Evolutionary conservation across 2,888 invertebrate genomes (phyloP), one percentile per base, ranked within the genome.

Genomic region (Zhengitettix transpicula): DNA sequence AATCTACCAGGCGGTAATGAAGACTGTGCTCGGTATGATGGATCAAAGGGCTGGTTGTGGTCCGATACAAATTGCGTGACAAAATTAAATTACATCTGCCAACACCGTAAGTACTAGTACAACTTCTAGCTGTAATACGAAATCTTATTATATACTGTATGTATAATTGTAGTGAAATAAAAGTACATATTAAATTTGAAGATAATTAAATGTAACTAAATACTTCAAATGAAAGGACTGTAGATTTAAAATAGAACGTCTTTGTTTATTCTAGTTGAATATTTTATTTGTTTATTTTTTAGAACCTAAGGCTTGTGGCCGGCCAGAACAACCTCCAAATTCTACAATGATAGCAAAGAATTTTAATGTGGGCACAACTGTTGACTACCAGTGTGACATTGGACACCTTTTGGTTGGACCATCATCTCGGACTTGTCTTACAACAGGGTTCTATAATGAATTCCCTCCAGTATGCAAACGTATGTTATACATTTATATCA

Each of bases 21-120:
- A 62, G 87, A 88, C 67, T 94, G 94, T 71, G 89, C 92, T 1
- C 77, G 91, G 57, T 94, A 89, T 73, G 93, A 94, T 71, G 93
- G 94, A 62, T 87, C 89, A 68, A 91, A 90, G 71, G 93, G 93
- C 40, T 94, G 94, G 93, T 80, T 94, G 0, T 94, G 94, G 94
- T 89, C 90, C 1, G 92, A 92, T 71, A 92, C 92, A 28, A 88
- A 91, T 70, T 94, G 94, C 73, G 82, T 83, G 63, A 81, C 86
- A 58, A 81, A 83, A 66, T 77, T 92, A 65, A 92, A 93, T 75
- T 94, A 86, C 74, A 93, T 94, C 65, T 94, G 94, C 71, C 94
- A 94, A 74, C 92, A 94, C 75, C 89, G 89, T 89, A 78, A 85
- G 88, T 85, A 60, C 42, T 55, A 9, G 10, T 16, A 5, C 47